Evolutionary conservation across 2,888 invertebrate species (phyloP).

Genomic region (Coremacera marginata): DNA sequence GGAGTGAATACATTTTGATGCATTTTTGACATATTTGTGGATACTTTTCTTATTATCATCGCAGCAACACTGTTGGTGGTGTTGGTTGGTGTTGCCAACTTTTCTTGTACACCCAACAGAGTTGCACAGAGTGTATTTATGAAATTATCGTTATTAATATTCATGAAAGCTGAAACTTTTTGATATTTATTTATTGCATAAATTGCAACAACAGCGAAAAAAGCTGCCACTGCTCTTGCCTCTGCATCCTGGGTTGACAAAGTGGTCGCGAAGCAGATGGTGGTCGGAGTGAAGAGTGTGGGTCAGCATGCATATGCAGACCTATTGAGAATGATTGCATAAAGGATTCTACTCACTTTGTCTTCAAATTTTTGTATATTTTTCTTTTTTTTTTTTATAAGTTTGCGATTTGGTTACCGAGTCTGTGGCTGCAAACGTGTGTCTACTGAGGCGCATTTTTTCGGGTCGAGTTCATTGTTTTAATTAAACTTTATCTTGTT

Average conservation of each 20-base stretch:
- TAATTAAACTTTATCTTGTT: constrained; percentile 19
- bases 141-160: constrained; percentile 58
- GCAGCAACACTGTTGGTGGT: neutral
- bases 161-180: constrained; percentile 60
- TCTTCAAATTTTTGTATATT: neutral
- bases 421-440: neutral
- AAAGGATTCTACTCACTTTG: constrained; percentile 27
- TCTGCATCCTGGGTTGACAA: neutral
- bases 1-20: too few relatives aligned
- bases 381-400: neutral
- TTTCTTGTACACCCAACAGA: neutral
- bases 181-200: constrained; percentile 59
- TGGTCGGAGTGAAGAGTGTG: neutral
- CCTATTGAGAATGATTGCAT: constrained; percentile 15
- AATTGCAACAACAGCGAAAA: constrained; percentile 25
- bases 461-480: neutral
- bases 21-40: too few relatives aligned
- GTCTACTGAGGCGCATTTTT: neutral
- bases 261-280: neutral
- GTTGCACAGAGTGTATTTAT: constrained; percentile 38
- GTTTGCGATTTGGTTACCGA: neutral
- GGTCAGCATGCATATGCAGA: neutral
- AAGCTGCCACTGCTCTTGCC: neutral
- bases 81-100: constrained; percentile 17
- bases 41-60: too few relatives aligned